A percentile compares a stretch with the other conserved stretches of the same genome.
phyloP scores from a whole-genome alignment of 1,140 invertebrate genomes.

The Pseudomyrmex dendroicus region DNA sequence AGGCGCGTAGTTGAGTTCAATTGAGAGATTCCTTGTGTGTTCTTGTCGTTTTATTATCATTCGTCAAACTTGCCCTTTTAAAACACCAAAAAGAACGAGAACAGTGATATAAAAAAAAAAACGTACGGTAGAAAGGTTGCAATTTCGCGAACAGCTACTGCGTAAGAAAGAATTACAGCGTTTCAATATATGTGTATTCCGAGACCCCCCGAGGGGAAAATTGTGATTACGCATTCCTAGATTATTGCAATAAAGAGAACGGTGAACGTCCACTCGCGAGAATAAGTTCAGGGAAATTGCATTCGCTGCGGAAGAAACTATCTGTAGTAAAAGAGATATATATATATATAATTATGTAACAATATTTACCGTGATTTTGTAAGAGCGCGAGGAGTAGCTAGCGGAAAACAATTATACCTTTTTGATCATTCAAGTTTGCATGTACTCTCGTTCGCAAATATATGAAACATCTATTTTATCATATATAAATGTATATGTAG shows the following conservation, averaged over 20 bases:
- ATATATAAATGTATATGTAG: background rate
- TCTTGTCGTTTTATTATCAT: too few relatives aligned
- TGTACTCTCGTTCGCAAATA: too few relatives aligned
- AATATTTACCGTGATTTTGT: constrained; percentile 9
- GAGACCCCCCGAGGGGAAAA: background rate
- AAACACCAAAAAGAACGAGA: too few relatives aligned
- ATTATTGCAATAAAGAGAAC: constrained; percentile 15
- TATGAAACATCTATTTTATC: constrained; percentile 16
- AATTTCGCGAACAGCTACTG: too few relatives aligned
- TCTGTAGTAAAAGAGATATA: too few relatives aligned
- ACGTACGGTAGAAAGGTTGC: too few relatives aligned
- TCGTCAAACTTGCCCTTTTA: too few relatives aligned
- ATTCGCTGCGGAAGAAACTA: background rate
- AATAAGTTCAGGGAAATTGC: constrained; percentile 16
- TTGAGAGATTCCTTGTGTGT: too few relatives aligned
- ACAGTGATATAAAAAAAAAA: too few relatives aligned
- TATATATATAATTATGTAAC: background rate
- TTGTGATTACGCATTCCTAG: constrained; percentile 13
- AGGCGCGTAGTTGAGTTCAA: too few relatives aligned
- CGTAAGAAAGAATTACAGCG: background rate
- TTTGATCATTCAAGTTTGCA: too few relatives aligned
- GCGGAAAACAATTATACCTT: background rate
- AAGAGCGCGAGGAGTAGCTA: background rate
- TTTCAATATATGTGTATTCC: background rate
- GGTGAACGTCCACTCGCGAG: background rate